Percentiles rank a stretch among this genome's conserved stretches.
Evolutionary conservation across 2,113 vertebrate species (phyloP).

Genomic region (Hylia prasina): DNA sequence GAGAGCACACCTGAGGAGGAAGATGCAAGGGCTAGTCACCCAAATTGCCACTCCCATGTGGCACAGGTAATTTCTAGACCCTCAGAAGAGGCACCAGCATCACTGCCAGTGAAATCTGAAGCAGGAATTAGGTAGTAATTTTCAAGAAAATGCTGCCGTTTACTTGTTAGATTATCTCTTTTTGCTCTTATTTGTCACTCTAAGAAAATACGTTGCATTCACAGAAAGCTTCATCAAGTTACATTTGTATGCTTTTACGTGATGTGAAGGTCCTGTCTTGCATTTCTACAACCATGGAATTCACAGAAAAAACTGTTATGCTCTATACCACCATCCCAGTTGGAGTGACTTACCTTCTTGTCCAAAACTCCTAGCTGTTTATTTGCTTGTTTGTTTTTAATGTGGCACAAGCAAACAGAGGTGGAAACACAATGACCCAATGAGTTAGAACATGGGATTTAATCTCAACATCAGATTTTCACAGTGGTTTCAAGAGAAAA

Average conservation of each 20-base stretch:
- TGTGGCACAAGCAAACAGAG: not conserved
- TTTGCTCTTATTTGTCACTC: not conserved
- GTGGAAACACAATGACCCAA: not conserved
- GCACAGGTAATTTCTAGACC: not conserved
- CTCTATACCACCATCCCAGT: not conserved
- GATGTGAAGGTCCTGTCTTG: not conserved
- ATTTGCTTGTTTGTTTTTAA: not conserved
- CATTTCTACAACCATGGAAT: not conserved
- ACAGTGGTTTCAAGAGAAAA: not conserved
- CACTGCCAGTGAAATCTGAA: not conserved
- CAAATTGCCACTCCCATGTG: not conserved
- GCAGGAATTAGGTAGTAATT: not conserved
- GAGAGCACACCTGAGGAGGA: not conserved
- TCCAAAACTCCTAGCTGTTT: not conserved
- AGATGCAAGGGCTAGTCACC: not conserved
- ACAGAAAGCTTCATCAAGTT: not conserved
- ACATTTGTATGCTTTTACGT: not conserved
- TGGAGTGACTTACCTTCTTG: not conserved
- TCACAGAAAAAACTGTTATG: not conserved
- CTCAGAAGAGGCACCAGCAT: fast-evolving
- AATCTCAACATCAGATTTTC: not conserved
- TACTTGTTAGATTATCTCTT: not conserved
- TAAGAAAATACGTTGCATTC: not conserved
- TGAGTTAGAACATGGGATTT: not conserved
- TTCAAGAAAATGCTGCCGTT: not conserved